A percentile compares a stretch with the other conserved stretches of the same genome.
Conservation (phyloP, 2,888 invertebrate species). For the Macrophya annulata region DNA sequence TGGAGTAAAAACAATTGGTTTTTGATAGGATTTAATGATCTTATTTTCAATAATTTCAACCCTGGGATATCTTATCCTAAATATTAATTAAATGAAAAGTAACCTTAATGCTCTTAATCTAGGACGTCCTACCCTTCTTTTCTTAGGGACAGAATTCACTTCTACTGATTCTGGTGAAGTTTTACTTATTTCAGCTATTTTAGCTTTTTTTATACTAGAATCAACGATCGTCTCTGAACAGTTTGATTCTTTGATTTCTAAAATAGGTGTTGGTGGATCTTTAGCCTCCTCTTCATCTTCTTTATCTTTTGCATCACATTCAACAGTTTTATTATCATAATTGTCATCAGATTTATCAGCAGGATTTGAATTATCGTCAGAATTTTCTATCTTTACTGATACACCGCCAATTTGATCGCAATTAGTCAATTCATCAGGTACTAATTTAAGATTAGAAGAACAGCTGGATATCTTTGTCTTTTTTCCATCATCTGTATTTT, state of each 20-base stretch:
- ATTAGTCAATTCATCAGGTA: constrained; percentile 75
- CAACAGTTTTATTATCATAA: constrained; percentile 75
- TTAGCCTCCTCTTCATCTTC: constrained; percentile 55
- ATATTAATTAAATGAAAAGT: constrained; percentile 47
- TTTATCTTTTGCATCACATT: constrained; percentile 40
- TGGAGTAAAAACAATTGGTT: background rate
- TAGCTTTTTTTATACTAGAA: background rate
- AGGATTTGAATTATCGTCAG: constrained; percentile 72
- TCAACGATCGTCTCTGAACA: constrained; percentile 56
- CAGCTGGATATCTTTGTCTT: constrained; percentile 77
- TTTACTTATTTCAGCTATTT: constrained; percentile 57
- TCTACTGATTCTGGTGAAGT: constrained; percentile 55
- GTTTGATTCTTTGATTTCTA: constrained; percentile 33
- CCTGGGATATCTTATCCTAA: constrained; percentile 4
- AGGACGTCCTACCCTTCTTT: constrained; percentile 70
- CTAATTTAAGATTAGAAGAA: constrained; percentile 74
- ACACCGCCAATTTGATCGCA: constrained; percentile 77
- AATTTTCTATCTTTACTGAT: constrained; percentile 77
- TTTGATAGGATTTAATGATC: background rate
- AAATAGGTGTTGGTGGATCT: constrained; percentile 38
- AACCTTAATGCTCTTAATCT: constrained; percentile 72
- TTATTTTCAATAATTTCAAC: background rate
- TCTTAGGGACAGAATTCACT: constrained; percentile 64
- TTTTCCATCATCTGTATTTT: constrained; percentile 77
- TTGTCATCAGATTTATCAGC: constrained; percentile 82